Conservation (phyloP, 1,140 invertebrate genomes). For the Capitella teleta region DNA sequence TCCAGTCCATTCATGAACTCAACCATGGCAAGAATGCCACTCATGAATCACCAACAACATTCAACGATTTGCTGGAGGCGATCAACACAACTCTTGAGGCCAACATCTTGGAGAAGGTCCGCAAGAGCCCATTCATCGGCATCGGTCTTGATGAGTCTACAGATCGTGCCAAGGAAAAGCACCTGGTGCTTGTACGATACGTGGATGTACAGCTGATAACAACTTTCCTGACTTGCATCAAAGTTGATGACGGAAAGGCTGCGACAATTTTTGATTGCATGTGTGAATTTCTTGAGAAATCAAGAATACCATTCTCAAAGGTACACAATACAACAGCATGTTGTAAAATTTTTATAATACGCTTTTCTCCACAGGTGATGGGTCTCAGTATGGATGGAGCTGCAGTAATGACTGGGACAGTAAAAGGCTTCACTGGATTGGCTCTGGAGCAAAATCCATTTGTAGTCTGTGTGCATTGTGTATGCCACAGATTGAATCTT, state of each 20-base stretch:
- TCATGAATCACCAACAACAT: neutral
- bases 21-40: neutral
- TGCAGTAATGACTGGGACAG: neutral
- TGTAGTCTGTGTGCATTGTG: neutral
- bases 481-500: neutral
- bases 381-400: conserved; percentile 1
- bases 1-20: no score
- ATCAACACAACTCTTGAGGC: neutral
- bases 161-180: neutral
- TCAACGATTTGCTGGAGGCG: neutral
- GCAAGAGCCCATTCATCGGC: neutral
- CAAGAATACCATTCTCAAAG: neutral
- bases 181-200: conserved; percentile 1
- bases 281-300: neutral
- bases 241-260: neutral
- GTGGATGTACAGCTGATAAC: neutral
- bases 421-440: neutral
- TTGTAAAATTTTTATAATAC: no score
- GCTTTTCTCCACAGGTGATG: no score
- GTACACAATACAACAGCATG: no score
- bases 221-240: neutral
- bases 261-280: neutral
- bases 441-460: neutral
- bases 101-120: neutral
- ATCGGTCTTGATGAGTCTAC: conserved; percentile 1